A percentile compares a stretch with the other conserved stretches of the same genome.
phyloP scores from a whole-genome alignment of 64 coral and sea anemone genomes.

The Actinia tenebrosa region DNA sequence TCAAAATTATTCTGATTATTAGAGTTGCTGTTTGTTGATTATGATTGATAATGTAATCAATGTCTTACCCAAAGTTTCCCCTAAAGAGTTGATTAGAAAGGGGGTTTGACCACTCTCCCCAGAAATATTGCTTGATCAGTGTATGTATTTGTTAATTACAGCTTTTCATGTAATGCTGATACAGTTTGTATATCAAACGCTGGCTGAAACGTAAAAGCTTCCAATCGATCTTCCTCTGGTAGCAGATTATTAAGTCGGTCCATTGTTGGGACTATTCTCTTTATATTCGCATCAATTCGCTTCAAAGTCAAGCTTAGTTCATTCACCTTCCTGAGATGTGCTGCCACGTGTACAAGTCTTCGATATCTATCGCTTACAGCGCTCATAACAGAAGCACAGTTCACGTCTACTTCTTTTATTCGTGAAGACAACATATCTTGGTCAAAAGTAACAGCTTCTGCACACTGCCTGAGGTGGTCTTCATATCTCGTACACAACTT shows the following conservation, averaged over 20 bases:
- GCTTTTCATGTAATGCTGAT: neutral
- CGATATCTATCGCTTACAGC: conserved; percentile 61
- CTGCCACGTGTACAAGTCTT: conserved; percentile 42
- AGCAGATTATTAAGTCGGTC: conserved; percentile 90
- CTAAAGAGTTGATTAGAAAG: too few relatives aligned
- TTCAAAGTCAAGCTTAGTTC: conserved; percentile 71
- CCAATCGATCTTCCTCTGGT: conserved; percentile 75
- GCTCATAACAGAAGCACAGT: conserved; percentile 64
- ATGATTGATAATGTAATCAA: too few relatives aligned
- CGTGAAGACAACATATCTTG: conserved; percentile 79
- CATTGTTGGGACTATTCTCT: conserved; percentile 85
- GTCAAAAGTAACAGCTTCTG: conserved; percentile 91
- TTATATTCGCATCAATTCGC: conserved; percentile 75
- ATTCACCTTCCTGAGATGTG: conserved; percentile 73
- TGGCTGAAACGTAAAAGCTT: conserved; percentile 53
- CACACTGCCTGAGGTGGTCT: conserved; percentile 78
- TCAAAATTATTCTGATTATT: too few relatives aligned
- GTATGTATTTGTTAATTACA: neutral
- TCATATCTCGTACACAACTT: conserved; percentile 85
- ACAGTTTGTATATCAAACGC: conserved; percentile 9
- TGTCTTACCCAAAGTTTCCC: too few relatives aligned
- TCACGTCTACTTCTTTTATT: conserved; percentile 71
- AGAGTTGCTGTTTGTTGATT: too few relatives aligned
- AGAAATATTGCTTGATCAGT: too few relatives aligned
- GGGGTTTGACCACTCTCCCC: too few relatives aligned